Evolutionary conservation across 2,888 invertebrate species (phyloP).

Genomic region (Hypsopygia costalis): DNA sequence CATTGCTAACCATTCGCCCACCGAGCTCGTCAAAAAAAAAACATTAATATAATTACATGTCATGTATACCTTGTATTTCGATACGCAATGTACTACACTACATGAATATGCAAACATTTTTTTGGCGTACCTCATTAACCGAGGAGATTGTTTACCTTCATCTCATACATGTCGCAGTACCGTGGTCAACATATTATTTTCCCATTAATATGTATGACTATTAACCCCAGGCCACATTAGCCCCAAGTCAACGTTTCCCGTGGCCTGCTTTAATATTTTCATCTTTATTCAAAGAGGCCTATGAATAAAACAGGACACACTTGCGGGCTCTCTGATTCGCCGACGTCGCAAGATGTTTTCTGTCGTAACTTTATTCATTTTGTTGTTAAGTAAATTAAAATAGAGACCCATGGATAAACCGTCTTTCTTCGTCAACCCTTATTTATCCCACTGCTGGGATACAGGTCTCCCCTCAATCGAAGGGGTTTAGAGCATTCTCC

Average conservation of each 20-base stretch:
- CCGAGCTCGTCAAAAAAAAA: no score
- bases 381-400: constrained; percentile 60
- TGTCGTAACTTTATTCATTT: constrained; percentile 59
- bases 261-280: constrained; percentile 71
- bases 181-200: constrained; percentile 48
- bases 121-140: neutral
- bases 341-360: constrained; percentile 49
- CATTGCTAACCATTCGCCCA: no score
- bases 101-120: neutral
- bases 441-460: no score
- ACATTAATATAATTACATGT: no score
- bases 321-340: constrained; percentile 44
- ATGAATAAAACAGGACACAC: constrained; percentile 72
- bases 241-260: constrained; percentile 53
- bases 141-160: neutral
- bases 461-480: no score
- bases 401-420: constrained; percentile 23
- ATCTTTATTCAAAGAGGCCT: constrained; percentile 76
- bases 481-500: no score
- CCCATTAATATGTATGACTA: constrained; percentile 71
- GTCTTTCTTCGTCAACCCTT: no score
- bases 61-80: no score
- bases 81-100: no score
- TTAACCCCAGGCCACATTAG: constrained; percentile 63
- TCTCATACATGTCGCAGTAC: constrained; percentile 13